Evolutionary conservation across 1,140 invertebrate species (phyloP), one percentile per base, ranked within the genome.

Genomic region (Chelonus insularis): DNA sequence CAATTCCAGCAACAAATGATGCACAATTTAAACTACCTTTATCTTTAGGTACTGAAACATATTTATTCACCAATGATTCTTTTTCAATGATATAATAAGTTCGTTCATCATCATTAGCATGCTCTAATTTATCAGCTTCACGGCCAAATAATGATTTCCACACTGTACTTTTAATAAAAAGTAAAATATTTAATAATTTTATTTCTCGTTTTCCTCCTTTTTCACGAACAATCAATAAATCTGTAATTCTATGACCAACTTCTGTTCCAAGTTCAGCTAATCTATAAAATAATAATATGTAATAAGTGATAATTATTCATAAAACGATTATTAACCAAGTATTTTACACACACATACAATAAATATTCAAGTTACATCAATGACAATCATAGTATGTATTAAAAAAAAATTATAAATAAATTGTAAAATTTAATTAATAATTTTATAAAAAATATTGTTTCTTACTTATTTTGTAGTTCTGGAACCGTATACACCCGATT

Each of bases 1-100:
- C 89, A 57, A 99, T 98, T 32, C 98, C 98, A 66, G 96, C 97
- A 65, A 95, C 92, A 75, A 99, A 99, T 37, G 95, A 93, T n/a
- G 97, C 96, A 85, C 96, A 99, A 78, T 99, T 99, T 0, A 99
- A 82, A 67, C 90, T 95, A 51, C 94, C 93, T 83, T 98, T 99
- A 76, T 99, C 97, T 78, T 97, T 96, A 4, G 97, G 96, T 32
- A 99, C 92, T 57, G 97, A 99, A 69, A 99, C 98, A 78, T 91
- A 99, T 74, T 91, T 93, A 80, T 99, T 99, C 0, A 98, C 95
- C 60, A 99, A 71, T 11, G 97, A 94, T 72, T 99, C 97, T 76
- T 97, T 97, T 81, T 99, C 97, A 72, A 99, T 99, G 11, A 99
- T 93, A 73, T 99, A 99, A 83, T 99, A 98, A 16, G 93, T 97